Evolutionary conservation across 2,797 vertebrate genomes (phyloP).

Genomic region (Sebastes oblongus): DNA sequence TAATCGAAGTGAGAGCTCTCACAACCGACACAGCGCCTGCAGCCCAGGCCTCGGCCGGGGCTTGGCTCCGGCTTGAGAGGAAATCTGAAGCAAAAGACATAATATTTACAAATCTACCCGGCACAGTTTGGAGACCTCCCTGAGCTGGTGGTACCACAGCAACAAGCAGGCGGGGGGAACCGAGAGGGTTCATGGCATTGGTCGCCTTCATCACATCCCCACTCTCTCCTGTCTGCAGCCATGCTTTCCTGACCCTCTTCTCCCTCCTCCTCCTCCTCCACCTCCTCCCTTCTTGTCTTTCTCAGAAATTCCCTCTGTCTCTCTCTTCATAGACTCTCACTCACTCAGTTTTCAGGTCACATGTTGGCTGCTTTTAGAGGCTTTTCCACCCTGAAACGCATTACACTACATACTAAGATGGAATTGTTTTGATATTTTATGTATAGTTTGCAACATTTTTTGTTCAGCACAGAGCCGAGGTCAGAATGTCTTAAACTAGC

Average conservation of each 20-base stretch:
- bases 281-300: background rate
- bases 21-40: slow-evolving; percentile 14
- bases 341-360: background rate
- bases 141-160: background rate
- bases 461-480: too few species aligned
- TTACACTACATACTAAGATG: background rate
- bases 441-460: background rate
- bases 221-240: background rate
- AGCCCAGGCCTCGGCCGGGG: slow-evolving; percentile 14
- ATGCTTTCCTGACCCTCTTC: background rate
- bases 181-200: slow-evolving; percentile 4
- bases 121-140: slow-evolving; percentile 40
- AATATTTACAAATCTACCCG: slow-evolving; percentile 68
- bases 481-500: background rate
- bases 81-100: slow-evolving; percentile 62
- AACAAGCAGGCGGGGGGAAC: background rate
- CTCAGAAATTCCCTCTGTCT: slow-evolving; percentile 34
- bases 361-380: background rate
- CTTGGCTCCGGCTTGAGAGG: slow-evolving; percentile 48
- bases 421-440: background rate
- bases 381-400: background rate
- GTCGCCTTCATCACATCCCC: background rate
- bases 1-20: slow-evolving; percentile 71
- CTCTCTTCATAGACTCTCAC: background rate
- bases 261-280: background rate